Base-by-base conservation (phyloP, 2,888 invertebrate species). In the Patella caerulea region DNA sequence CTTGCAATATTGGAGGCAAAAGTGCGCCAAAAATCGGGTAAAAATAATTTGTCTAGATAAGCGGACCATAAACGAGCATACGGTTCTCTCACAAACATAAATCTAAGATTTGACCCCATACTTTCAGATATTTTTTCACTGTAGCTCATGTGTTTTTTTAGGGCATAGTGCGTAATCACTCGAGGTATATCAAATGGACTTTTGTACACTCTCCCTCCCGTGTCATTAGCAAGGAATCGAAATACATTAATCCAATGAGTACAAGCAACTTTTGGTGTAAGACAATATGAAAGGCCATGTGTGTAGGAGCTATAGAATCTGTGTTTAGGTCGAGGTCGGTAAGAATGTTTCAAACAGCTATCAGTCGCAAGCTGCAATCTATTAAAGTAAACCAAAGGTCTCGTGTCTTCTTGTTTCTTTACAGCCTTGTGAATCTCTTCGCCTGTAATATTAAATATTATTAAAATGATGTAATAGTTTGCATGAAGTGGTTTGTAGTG, bases 231-330 rank as follows among this genome's bases (percentile, higher is more conserved):
- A 7, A 83, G 75, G 54, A 69, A 80, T 3, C 79, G 78, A 75
- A 83, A 81, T 34, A 81, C 72, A 45, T 79, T 78, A 19, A 78
- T 77, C 82, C 82, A 83, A 77, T 76, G 79, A n/a, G 82, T 83
- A 54, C 81, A 81, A 19, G 78, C 82, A 4, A 75, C 78, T 74
- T 80, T 77, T 2, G 76, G 54, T 24, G 74, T 53, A 17, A 53
- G 65, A 45, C 78, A 78, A 45, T 72, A 72, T 5, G 78, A 19
- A 3, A 78, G 59, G 4, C 75, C 59, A 11, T 52, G 24, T 2
- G 15, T 45, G 11, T 69, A n/a, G 45, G 73, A 56, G 9, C 53
- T 70, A 9, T 74, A 34, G 1, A 74, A 56, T 59, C 34, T 71
- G 2, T 52, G 19, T 56, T 65, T 75, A 7, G 24, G 34, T 29